These are phyloP conservation scores for Limnephilus lunatus DNA, from an alignment of 2,888 invertebrate genomes.

Conservation along the genomic window DNA sequence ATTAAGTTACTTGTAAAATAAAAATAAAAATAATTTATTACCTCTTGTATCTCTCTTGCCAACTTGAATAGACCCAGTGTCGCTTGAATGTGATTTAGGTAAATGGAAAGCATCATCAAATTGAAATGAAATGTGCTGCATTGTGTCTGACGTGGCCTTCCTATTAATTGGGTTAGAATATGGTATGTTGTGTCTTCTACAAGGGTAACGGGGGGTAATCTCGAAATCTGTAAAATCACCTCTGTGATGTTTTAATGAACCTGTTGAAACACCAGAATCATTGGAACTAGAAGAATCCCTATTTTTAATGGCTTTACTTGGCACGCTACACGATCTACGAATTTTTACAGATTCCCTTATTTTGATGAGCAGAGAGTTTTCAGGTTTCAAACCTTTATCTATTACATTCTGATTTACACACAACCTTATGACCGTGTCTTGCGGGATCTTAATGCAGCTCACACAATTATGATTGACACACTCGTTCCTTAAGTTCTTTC, in stretches of 20 bases:
- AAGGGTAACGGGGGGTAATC: conserved; percentile 75
- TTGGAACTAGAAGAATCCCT: conserved; percentile 84
- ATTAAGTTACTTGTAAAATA: background rate
- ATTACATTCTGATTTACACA: conserved; percentile 71
- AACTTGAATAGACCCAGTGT: conserved; percentile 80
- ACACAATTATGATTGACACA: conserved; percentile 72
- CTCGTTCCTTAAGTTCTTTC: conserved; percentile 72
- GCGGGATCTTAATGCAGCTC: conserved; percentile 45
- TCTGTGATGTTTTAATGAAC: conserved; percentile 80
- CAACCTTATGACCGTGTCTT: conserved; percentile 58
- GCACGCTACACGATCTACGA: conserved; percentile 82
- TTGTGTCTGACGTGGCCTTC: conserved; percentile 78
- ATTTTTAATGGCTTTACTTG: conserved; percentile 83
- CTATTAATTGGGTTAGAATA: conserved; percentile 74
- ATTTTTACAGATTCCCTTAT: conserved; percentile 80
- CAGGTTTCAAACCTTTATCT: conserved; percentile 70
- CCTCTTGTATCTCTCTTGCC: conserved; percentile 69
- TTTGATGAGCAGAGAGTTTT: conserved; percentile 73
- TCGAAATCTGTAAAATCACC: conserved; percentile 81
- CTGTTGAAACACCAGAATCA: conserved; percentile 84
- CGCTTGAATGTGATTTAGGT: conserved; percentile 80
- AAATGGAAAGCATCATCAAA: conserved; percentile 80
- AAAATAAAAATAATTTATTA: conserved; percentile 27
- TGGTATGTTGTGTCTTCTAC: conserved; percentile 72
- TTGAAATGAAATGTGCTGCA: conserved; percentile 81